Conservation (phyloP, 2,113 vertebrate genomes). For the Myrmecobius fasciatus region DNA sequence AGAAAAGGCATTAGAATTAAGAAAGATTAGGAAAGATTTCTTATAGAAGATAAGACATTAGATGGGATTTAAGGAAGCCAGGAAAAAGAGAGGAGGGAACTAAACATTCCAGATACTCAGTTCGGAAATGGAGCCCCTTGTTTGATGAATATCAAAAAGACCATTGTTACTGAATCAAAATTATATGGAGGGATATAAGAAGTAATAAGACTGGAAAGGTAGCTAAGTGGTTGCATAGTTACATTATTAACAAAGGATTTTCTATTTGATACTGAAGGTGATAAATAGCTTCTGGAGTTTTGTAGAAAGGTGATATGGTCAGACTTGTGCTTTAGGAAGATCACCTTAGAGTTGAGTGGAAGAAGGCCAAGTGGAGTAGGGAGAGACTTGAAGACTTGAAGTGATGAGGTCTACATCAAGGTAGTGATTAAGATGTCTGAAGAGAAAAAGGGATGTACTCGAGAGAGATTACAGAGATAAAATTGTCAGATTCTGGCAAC, state of each 20-base stretch:
- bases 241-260: background rate
- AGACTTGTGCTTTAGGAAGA: background rate
- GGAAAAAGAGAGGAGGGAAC: background rate
- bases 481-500: background rate
- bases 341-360: background rate
- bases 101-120: background rate
- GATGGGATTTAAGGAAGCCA: background rate
- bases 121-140: background rate
- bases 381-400: background rate
- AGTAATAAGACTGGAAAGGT: background rate
- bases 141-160: background rate
- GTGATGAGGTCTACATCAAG: background rate
- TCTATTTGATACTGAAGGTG: background rate
- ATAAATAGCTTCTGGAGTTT: background rate
- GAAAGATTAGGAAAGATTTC: background rate
- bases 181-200: background rate
- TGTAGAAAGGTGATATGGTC: background rate
- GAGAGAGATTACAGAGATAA: background rate
- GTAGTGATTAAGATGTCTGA: background rate
- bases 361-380: background rate
- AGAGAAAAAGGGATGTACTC: background rate
- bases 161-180: background rate
- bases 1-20: background rate
- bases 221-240: background rate
- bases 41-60: background rate